Base-by-base conservation (phyloP, 1,140 invertebrate genomes). In the Cyrtorhinus lividipennis region DNA sequence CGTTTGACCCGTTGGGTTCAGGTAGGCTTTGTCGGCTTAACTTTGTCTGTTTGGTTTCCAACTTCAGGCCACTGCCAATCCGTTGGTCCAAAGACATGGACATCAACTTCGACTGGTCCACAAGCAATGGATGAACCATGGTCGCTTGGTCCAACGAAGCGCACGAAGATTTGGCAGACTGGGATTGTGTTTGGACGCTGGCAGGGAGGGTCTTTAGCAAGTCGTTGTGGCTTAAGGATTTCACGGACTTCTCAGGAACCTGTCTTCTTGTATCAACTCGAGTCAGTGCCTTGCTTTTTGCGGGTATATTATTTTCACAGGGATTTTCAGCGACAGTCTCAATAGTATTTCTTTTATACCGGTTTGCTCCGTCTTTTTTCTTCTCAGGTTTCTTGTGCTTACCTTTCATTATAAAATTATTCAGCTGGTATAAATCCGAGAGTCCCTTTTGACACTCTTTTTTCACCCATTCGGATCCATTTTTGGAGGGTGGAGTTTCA, bases 361-460 rank as follows among this genome's bases (percentile, higher is more conserved):
- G 62, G 1, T 45, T 10, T 15, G 62, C 48, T 62, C 64, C 59
- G 8, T 44, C 24, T 53, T 59, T 56, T 53, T 62, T 62, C 30
- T 58, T 63, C 53, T 65, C 62, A 45, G 2, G 60, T 25, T 63
- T 63, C 30, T 60, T 64, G 48, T 65, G 63, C 56, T 62, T 59
- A 1, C 61, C 61, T 45, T 46, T 56, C 25, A 59, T 3, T 45
- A 69, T 56, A 12, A 67, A 22, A 23, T 65, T 65, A 59, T 72
- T 69, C 27, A 70, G 64, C n/a, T 68, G 64, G 56, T 72, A 72
- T 10, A 72, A 62, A 65, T 72, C 71, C 3, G 65, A 67, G 15
- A 73, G 66, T 23, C 69, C 71, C 60, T 69, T 67, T 46, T 70
- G 70, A 57, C 70, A 72, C 65, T 72, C 69, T 30, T 71, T 63